phyloP scores from a whole-genome alignment of 2,888 invertebrate species.

The Apamea anceps region DNA sequence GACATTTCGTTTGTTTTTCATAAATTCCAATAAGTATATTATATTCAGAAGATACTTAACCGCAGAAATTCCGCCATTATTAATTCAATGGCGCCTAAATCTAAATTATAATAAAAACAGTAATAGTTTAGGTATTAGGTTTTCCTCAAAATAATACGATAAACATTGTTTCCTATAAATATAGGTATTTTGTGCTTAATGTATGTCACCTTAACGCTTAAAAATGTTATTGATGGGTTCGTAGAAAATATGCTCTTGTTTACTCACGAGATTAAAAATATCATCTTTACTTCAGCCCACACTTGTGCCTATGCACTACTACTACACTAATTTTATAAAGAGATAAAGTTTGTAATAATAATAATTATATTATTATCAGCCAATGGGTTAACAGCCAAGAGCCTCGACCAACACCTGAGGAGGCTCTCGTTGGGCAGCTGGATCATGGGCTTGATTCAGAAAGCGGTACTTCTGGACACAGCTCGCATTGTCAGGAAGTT shows the following conservation, averaged over 20 bases:
- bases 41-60: slow-evolving; percentile 9
- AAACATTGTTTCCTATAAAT: slow-evolving; percentile 33
- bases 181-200: slow-evolving; percentile 18
- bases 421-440: too few relatives aligned
- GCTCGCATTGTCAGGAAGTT: too few relatives aligned
- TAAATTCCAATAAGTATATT: slow-evolving; percentile 4
- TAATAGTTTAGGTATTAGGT: slow-evolving; percentile 31
- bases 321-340: not conserved
- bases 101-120: slow-evolving; percentile 12
- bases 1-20: not conserved
- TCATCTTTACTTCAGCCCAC: not conserved
- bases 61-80: slow-evolving; percentile 22
- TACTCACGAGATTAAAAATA: slow-evolving; percentile 1
- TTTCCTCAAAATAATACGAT: slow-evolving; percentile 48
- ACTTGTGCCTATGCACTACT: not conserved
- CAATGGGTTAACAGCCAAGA: too few relatives aligned
- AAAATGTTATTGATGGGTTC: slow-evolving; percentile 10
- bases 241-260: slow-evolving; percentile 35
- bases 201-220: slow-evolving; percentile 35
- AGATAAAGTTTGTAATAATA: not conserved
- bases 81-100: slow-evolving; percentile 39
- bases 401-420: too few relatives aligned
- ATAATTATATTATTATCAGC: too few relatives aligned
- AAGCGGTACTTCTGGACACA: too few relatives aligned
- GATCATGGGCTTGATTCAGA: too few relatives aligned